Evolutionary conservation across 2,113 vertebrate genomes (phyloP), one percentile per base, ranked within the genome.

Genomic region (Calyptomena viridis): DNA sequence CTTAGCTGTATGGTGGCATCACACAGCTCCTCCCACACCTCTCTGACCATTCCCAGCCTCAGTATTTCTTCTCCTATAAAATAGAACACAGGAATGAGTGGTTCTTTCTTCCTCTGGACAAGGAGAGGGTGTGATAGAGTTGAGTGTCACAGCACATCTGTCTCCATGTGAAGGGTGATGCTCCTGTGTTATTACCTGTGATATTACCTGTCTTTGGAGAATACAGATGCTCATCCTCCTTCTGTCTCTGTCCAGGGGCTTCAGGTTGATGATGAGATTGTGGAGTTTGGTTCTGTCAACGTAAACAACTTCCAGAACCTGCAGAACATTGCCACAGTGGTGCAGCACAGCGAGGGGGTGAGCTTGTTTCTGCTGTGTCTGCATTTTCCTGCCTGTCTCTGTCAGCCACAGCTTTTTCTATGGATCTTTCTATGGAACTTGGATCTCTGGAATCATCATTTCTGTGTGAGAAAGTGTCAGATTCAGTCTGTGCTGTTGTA

Each of bases 341-440:
- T 99, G 22, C 99, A 99, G 95, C 99, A 99, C 89, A 99, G 99
- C 1, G 99, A 99, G 96, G 99, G 98, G 98, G 99, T 99, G 93
- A 99, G 97, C 78, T 49, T 21, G 13, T 40, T 89, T n/a, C 58
- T 66, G 35, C 49, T 30, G 14, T 6, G 4, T 5, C 66, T 40
- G 40, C 30, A 0, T 46, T 89, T 62, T 82, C 62, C 30, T 80
- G 49, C 71, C 72, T 31, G 24, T 27, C 37, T 53, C 50, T 55
- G 15, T 64, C 19, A 62, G 22, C 77, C 20, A 25, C 33, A 56
- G 72, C 35, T 30, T 64, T 49, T 77, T 25, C 55, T 50, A 0
- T 35, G 67, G 49, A 60, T 30, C 60, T 49, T 77, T 25, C 55
- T 50, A 0, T 35, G 67, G 49, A 60, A 22, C 49, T 66, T 27